Conservation (phyloP, 2,113 vertebrate species). For the Macaca mulatta region DNA sequence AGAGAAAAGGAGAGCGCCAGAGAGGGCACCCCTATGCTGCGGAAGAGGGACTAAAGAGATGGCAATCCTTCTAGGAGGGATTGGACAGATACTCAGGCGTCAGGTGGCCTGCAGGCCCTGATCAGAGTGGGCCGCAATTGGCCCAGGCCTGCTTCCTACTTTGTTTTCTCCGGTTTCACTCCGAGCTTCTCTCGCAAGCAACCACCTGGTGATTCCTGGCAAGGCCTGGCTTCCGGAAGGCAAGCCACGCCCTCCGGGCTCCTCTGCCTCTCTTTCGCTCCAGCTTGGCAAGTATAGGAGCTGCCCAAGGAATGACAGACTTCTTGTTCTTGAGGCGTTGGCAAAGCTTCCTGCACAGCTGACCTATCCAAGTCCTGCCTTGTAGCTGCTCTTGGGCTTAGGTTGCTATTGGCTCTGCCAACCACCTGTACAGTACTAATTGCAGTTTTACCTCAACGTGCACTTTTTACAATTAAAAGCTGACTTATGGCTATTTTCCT, state of each 20-base stretch:
- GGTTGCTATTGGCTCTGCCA: background rate
- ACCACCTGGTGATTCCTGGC: background rate
- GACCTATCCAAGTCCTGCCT: background rate
- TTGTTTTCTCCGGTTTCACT: background rate
- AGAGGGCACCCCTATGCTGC: background rate
- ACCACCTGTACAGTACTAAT: background rate
- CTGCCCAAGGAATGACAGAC: background rate
- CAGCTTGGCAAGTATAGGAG: background rate
- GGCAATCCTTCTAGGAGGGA: background rate
- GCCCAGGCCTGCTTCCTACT: background rate
- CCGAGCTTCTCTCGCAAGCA: background rate
- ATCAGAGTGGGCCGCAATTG: background rate
- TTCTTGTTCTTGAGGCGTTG: background rate
- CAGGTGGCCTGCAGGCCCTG: background rate
- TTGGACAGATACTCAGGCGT: background rate
- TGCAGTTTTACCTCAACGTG: background rate
- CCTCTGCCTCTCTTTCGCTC: background rate
- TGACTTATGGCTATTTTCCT: background rate
- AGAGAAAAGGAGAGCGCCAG: background rate
- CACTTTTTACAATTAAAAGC: background rate
- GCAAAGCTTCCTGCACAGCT: background rate
- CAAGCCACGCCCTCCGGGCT: background rate
- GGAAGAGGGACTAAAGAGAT: background rate
- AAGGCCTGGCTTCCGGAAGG: background rate
- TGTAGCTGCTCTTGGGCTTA: background rate